Base-by-base conservation (phyloP, 2,113 vertebrate genomes). In the Irena cyanogastra region DNA sequence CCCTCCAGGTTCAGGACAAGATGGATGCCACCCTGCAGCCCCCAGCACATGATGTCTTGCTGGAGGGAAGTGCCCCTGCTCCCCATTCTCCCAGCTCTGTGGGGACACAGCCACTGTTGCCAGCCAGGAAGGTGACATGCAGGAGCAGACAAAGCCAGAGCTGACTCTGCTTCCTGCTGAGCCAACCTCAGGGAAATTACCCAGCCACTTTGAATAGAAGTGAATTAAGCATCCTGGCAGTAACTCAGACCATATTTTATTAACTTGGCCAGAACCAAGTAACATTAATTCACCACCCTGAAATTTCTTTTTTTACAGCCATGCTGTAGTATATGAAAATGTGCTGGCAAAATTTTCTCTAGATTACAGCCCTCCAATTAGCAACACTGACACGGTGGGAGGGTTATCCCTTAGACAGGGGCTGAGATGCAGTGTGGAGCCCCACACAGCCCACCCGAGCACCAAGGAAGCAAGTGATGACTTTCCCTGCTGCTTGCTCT, bases 181-280 rank as follows among this genome's bases (percentile, higher is more conserved):
- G 83, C 75, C 94, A 92, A 74, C 63, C 71, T 96, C 72, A 74
- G 95, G 87, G 91, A 94, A 96, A 93, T 96, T 77, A 85, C 86
- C 86, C 83, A 93, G 86, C 76, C 72, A 77, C 83, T 95, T 84
- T 90, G 94, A 90, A 92, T 97, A 89, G 93, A 92, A 93, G 82
- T 59, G 91, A 95, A 95, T 96, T 95, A 93, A 95, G 86, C 87
- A 94, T 91, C 72, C 91, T 97, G 95, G 94, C 96, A 95, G 68
- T 88, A 92, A 87, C 68, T 95, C 93, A 89, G 89, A 66, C 90
- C 42, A 16, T 97, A 93, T 94, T 96, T 97, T 95, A 96, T 94
- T 94, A 95, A 94, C 94, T 94, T 96, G 93, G 90, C 72, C 64
- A 75, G 83, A 94, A 80, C 39, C 39, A 75, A 95, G 72, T 70